phyloP scores from a whole-genome alignment of 1,140 invertebrate species.

The Cephus cinctus region DNA sequence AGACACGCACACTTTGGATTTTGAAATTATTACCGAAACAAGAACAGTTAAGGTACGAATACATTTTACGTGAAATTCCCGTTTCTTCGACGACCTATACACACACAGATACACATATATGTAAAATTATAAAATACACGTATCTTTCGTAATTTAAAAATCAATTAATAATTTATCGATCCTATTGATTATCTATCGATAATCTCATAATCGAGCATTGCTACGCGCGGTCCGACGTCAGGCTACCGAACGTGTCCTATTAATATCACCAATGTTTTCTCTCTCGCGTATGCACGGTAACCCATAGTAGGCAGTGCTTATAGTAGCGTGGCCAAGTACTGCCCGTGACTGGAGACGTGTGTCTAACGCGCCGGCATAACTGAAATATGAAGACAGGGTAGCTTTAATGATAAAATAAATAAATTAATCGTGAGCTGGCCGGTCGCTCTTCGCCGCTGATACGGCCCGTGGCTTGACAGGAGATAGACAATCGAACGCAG shows the following conservation, averaged over 20 bases:
- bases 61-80: too few relatives aligned
- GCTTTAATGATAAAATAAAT: slow-evolving; percentile 19
- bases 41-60: too few relatives aligned
- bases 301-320: slow-evolving; percentile 23
- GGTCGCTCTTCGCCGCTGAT: slow-evolving; percentile 6
- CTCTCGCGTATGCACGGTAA: slow-evolving; percentile 1
- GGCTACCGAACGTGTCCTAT: slow-evolving; percentile 31
- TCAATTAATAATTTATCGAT: too few relatives aligned
- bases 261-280: slow-evolving; percentile 25
- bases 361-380: slow-evolving; percentile 12
- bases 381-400: slow-evolving; percentile 31
- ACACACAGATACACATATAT: too few relatives aligned
- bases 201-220: too few relatives aligned
- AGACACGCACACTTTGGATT: too few relatives aligned
- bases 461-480: slow-evolving; percentile 4
- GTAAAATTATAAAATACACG: too few relatives aligned
- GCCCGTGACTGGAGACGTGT: slow-evolving; percentile 3
- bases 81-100: too few relatives aligned
- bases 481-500: slow-evolving; percentile 23
- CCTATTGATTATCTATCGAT: too few relatives aligned
- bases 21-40: too few relatives aligned
- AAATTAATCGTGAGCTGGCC: slow-evolving; percentile 21
- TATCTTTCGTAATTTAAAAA: too few relatives aligned
- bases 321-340: neutral
- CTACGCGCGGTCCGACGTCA: slow-evolving; percentile 16